Percentiles rank a stretch among this genome's conserved stretches.
Evolutionary conservation across 1,140 invertebrate genomes (phyloP).

Genomic region (Pomacea maculata): DNA sequence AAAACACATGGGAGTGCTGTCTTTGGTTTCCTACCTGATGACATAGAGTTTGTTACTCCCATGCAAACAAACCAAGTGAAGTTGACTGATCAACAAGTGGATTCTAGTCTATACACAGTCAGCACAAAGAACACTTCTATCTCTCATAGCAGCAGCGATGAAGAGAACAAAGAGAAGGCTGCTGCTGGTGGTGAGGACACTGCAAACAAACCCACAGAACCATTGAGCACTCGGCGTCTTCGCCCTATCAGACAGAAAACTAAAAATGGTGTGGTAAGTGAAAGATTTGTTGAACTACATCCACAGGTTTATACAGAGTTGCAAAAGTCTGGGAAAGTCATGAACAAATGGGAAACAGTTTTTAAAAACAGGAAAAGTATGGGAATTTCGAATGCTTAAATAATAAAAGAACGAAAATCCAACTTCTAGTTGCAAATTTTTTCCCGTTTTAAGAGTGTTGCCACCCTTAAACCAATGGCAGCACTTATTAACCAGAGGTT

Average conservation of each 20-base stretch:
- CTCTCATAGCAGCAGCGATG: constrained; percentile 6
- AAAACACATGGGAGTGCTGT: neutral
- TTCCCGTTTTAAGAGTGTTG: too few relatives aligned
- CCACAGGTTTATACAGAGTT: too few relatives aligned
- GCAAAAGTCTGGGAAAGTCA: too few relatives aligned
- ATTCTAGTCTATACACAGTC: constrained; percentile 3
- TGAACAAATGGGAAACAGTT: too few relatives aligned
- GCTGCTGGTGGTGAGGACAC: neutral
- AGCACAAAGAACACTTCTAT: neutral
- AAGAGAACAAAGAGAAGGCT: constrained; percentile 4
- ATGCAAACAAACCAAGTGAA: constrained; percentile 4
- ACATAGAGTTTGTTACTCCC: constrained; percentile 25
- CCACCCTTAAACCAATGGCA: too few relatives aligned
- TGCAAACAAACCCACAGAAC: constrained; percentile 55
- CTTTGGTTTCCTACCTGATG: neutral
- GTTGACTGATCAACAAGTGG: constrained; percentile 21
- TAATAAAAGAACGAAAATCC: too few relatives aligned
- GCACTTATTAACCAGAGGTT: too few relatives aligned
- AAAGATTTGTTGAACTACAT: neutral
- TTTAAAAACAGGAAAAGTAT: too few relatives aligned
- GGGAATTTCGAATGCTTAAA: too few relatives aligned
- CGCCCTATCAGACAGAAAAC: constrained; percentile 83
- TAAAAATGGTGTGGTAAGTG: constrained; percentile 80
- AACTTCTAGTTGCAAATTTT: too few relatives aligned
- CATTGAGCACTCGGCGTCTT: constrained; percentile 79